Evolutionary conservation across 1,140 invertebrate genomes (phyloP), one percentile per base, ranked within the genome.

Genomic region (Diabrotica undecimpunctata): DNA sequence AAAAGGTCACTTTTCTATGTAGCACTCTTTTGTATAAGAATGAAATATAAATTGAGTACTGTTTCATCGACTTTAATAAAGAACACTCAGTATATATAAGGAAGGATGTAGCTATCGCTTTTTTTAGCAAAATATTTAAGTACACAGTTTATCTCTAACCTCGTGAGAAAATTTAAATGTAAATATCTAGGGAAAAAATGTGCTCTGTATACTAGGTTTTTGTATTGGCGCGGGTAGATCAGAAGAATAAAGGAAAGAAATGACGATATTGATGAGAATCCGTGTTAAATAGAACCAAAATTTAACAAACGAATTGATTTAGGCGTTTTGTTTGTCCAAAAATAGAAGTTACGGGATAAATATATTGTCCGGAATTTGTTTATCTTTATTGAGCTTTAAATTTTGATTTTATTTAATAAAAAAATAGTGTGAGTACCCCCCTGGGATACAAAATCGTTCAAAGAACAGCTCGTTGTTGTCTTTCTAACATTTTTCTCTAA

Each of bases 181-280:
- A 73, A 73, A 73, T 73, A 73, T 62, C 61, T 69, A 70, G 69
- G 62, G 66, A 70, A 69, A 60, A 60, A 65, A 69, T 71, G 66
- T 71, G 70, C 64, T 66, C 65, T 70, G 64, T 62, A 46, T 46
- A 46, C 8, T 25, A 25, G 25, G 25, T 25, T 25, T 25, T 25
- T 25, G 25, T 25, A 25, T 4, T 53, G 41, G 41, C 41, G 41
- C 5, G 41, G n/a, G n/a, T 46, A 6, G 8, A 8, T n/a, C 8
- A 46, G 41, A 46, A 46, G 41, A 46, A 46, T 46, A 46, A 46
- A 46, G 41, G 25, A 46, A 46, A 46, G 41, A 46, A 46, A 5
- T 9, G 41, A 46, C 25, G 25, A 25, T 25, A 25, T 25, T 25
- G 25, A 25, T 25, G 25, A 25, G 25, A 25, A 25, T 25, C 4